Evolutionary conservation across 2,888 invertebrate genomes (phyloP), one percentile per base, ranked within the genome.

Genomic region (Apomyelois bistriatella): DNA sequence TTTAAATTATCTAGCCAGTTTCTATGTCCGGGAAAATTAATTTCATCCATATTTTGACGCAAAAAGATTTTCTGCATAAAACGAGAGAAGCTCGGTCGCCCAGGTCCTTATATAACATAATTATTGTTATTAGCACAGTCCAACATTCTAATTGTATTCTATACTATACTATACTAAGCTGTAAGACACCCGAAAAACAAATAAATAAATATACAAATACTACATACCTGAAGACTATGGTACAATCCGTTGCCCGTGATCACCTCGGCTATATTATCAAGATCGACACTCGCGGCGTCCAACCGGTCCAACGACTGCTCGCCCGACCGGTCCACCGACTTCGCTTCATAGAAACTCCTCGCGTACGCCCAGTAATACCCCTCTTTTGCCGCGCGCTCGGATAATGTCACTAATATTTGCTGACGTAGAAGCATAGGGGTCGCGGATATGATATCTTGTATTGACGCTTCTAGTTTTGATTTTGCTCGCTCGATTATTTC

Each of bases 341-440:
- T 52, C 1, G 37, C 16, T 3, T 66, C 63, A 13, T 63, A 67
- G 47, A 58, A 64, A 9, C 52, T 52, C 5, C 54, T 53, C 7
- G 82, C 76, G 48, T 57, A 64, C 3, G 79, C 58, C 83, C 85
- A 82, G 54, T 74, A 74, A 70, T 74, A 77, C 0, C 83, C 83
- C 0, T 52, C 22, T 0, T 51, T 13, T 0, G 58, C 61, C 0
- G 79, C 70, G 1, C 32, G 57, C 12, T 52, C 58, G 0, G 53
- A 1, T 1, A 76, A 40, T 1, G 22, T 7, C 0, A 16, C 1
- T 0, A 57, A 35, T 0, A 77, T 12, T 0, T 9, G 30, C 0
- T 37, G 38, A 12, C 62, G 58, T 1, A 53, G 42, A 0, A 57
- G 55, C 0, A 13, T 8, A 0, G 62, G 51, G 1, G 62, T 59